Evolutionary conservation across 2,797 vertebrate species (phyloP), one percentile per base, ranked within the genome.

Genomic region (Apogon talboti): DNA sequence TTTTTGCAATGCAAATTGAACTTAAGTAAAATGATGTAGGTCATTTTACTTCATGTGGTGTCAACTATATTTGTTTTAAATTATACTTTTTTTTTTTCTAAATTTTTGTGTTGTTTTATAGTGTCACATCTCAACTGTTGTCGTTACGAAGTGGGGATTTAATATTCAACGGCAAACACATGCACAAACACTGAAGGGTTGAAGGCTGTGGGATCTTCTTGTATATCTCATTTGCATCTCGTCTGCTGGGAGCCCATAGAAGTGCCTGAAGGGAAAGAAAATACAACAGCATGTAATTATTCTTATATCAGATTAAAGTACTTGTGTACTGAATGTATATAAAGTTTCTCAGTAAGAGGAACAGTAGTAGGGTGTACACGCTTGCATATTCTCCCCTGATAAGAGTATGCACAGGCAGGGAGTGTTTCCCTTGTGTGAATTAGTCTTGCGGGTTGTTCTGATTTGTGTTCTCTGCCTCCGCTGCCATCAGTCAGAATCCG

Each of bases 401-500:
- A 49, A 48, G 47, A 41, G 7, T 50, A 28, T 50, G 16, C 41
- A 42, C 59, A 42, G 19, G 7, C 14, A 5, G 50, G 53, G 18
- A 41, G 50, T 37, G 14, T 8, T 51, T 48, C 35, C 58, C 40
- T 5, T 0, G 71, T 45, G 59, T 55, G 28, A 40, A 9, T 37
- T 49, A 11, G 46, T 58, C 45, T 49, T 35, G 60, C 56, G 66
- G 55, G 30, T 46, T 66, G 64, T n/a, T 6, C 66, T 49, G 68
- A 64, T 81, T 52, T 33, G 35, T 19, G 30, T 33, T 24, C 42
- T 2, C 48, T 6, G 28, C n/a, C 28, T 76, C 52, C 18, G 71
- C 60, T 57, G 61, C 56, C 65, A 58, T 82, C 66, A 14, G 6
- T 77, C 77, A 80, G 50, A 62, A 38, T 40, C 37, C 12, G 43